Base-by-base conservation (phyloP, 2,797 vertebrate genomes). In the Argya squamiceps region DNA sequence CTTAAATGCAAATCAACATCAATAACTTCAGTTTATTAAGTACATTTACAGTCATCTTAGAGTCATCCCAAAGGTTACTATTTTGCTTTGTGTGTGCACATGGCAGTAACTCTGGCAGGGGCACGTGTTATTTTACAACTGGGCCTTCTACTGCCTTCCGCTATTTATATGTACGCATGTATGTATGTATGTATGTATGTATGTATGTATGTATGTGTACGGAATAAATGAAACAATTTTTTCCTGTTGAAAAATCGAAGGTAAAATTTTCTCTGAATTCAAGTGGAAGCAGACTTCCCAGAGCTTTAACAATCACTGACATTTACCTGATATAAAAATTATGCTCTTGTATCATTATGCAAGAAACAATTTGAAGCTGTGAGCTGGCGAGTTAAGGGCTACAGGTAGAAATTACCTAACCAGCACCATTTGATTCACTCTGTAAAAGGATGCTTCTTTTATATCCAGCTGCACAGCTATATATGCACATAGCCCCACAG, bases 1-100 rank as follows among this genome's bases (percentile, higher is more conserved):
- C 44, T 78, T 11, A 62, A 78, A 88, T 15, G n/a, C 52, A 90
- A 94, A 96, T 65, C 60, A 64, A 44, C 37, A 58, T 60, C 74
- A 85, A 75, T 67, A 74, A 79, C 11, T 75, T 4, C n/a, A 36
- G 43, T 56, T 77, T 47, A 91, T 80, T 47, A 69, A 83, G 93
- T 34, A 88, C 10, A 67, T 65, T 85, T 58, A 53, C 26, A 94
- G 43, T 13, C 29, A 68, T 87, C 85, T 74, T 19, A 92, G 23
- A 77, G 20, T 63, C 46, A 80, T 21, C 13, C 8, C 56, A 92
- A 65, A 73, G 30, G 15, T 56, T 63, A 74, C 7, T 24, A 37
- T 75, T 81, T 89, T 77, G 14, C 37, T 88, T 65, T 41, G 37
- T 9, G 5, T 78, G 60, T 18, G 21, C 30, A 73, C 9, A 81